Base-by-base conservation (phyloP, 2,113 vertebrate species). In the Toxostoma redivivum region DNA sequence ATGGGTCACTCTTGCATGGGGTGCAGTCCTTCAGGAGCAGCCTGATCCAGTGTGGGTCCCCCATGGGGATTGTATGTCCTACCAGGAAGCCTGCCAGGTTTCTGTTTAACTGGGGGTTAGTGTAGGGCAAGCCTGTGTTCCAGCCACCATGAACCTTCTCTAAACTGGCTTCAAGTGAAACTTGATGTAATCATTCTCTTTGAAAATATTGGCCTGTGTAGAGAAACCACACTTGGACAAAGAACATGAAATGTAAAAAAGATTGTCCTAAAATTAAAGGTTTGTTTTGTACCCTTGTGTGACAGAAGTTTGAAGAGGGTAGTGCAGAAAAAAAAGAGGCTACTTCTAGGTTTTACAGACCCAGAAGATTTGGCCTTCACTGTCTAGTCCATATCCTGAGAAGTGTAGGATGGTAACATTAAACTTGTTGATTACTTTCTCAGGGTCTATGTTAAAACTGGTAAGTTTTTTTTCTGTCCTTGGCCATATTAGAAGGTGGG, bases 1-100 rank as follows among this genome's bases (percentile, higher is more conserved):
- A 20, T 48, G 30, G 10, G 19, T 30, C 42, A 30, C 10, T 56
- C 12, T 48, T 28, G 20, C 56, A 31, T 0, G 0, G 28, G 8
- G 15, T 38, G n/a, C 40, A 73, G 19, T 30, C 30, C n/a, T 56
- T 65, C 50, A 65, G 30, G n/a, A 56, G 2, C 24, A 47, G 60
- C 35, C 19, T 40, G 30, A 20, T 40, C 19, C 19, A 23, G 12
- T 7, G 11, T 47, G 30, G 12, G 15, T n/a, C 10, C 10, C 23
- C 35, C 28, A 40, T 5, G 24, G 58, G 10, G 15, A 27, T 65
- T 5, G 9, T 12, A 15, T 6, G 5, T 28, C 30, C 58, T 47
- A 10, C 8, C 0, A 0, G 30, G 16, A 74, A 48, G 8, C 20
- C 42, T 40, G 15, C 3, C 11, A 50, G 9, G 7, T 31, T 81